A percentile compares a stretch with the other conserved stretches of the same genome.
Evolutionary conservation across 2,888 invertebrate genomes (phyloP).

Genomic region (Chloromyia formosa): DNA sequence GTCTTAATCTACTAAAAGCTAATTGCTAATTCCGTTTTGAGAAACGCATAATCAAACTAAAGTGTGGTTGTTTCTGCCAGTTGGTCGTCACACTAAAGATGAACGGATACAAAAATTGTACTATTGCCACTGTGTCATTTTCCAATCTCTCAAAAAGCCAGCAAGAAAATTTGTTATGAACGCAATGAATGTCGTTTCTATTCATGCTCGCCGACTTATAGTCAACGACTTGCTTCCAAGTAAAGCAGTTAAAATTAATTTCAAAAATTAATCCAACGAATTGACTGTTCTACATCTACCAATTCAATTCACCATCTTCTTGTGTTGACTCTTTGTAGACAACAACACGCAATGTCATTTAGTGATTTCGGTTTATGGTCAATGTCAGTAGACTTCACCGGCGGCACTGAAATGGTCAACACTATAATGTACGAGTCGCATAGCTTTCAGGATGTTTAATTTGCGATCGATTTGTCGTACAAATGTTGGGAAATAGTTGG

Average conservation of each 20-base stretch:
- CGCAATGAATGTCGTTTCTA: background rate
- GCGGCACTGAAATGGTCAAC: too few relatives aligned
- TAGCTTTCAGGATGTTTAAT: too few relatives aligned
- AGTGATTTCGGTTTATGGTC: background rate
- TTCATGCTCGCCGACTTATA: background rate
- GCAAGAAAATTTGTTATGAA: too few relatives aligned
- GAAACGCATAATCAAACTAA: slow-evolving; percentile 31
- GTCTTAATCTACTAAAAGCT: slow-evolving; percentile 40
- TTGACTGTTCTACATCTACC: too few relatives aligned
- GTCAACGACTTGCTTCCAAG: background rate
- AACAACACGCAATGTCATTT: slow-evolving; percentile 13
- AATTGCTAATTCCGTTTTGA: slow-evolving; percentile 31
- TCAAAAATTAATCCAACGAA: slow-evolving; percentile 38
- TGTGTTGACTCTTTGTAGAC: background rate
- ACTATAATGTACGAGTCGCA: too few relatives aligned
- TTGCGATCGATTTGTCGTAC: too few relatives aligned
- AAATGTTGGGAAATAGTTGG: too few relatives aligned
- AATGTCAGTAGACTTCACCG: too few relatives aligned
- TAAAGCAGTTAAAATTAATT: slow-evolving; percentile 28
- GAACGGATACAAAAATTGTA: background rate
- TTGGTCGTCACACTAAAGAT: background rate
- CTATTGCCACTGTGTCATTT: slow-evolving; percentile 32
- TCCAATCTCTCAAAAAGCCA: slow-evolving; percentile 29
- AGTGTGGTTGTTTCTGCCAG: background rate
- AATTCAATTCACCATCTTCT: background rate